Base-by-base conservation (phyloP, 2,113 vertebrate species). In the Bos taurus region DNA sequence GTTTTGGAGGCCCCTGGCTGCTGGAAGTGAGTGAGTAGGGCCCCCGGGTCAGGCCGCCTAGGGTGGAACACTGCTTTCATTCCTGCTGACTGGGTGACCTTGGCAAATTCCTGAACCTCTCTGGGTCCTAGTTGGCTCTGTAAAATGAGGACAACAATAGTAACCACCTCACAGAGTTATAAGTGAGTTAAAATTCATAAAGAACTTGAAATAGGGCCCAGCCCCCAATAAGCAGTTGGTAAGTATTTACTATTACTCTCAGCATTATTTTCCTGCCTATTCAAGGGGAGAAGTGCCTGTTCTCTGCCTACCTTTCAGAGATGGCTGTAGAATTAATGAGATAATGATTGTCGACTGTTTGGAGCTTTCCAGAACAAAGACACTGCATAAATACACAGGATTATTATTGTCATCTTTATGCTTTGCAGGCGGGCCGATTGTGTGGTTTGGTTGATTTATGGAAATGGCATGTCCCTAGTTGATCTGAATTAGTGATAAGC, bases 401-500 rank as follows among this genome's bases (percentile, higher is more conserved):
- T 97, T 50, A 91, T 97, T 88, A 88, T 84, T 93, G 91, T 94
- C 93, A 40, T 64, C 88, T 28, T 62, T 57, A 19, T 54, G 87
- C 88, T 89, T 81, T 36, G 93, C 67, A 85, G 92, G 84, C 28
- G 5, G 82, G 82, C 95, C 52, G 71, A 54, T 92, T 89, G 78
- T 94, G 94, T 94, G 91, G 67, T 77, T 40, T 48, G 74, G 84
- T 54, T 97, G 97, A 94, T 97, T 96, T 93, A 97, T 97, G 96
- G 95, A 97, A 95, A 97, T 60, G 90, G n/a, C 1, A 0, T 60
- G 87, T 97, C 95, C 94, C 96, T 93, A 33, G 86, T 90, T 88
- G 97, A 97, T 95, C 93, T 81, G 95, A 96, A 97, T 97, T 90
- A 78, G 80, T 78, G 92, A 97, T 96, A 95, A 98, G 95, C 94